phyloP scores from a whole-genome alignment of 2,797 vertebrate species.

The Cynodonichthys magdalenae region DNA sequence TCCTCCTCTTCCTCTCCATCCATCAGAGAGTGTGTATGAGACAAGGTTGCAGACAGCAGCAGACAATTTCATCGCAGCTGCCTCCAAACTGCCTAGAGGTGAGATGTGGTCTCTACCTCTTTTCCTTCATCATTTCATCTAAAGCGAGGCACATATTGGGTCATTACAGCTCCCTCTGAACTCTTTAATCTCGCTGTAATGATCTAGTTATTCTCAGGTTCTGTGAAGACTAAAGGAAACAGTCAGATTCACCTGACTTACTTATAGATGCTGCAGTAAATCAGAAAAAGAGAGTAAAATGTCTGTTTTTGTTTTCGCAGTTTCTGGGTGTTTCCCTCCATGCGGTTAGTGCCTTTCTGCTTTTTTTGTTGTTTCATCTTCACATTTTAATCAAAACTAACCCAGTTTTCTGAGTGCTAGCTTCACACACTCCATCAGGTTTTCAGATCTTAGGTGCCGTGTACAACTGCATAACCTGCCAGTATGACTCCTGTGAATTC shows the following conservation, averaged over 20 bases:
- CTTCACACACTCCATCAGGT: conserved; percentile 54
- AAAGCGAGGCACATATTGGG: conserved; percentile 45
- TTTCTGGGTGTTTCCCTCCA: conserved; percentile 81
- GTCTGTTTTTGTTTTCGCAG: conserved; percentile 63
- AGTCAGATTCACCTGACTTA: conserved; percentile 25
- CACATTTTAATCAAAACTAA: neutral
- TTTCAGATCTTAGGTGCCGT: conserved; percentile 68
- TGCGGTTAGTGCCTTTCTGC: conserved; percentile 80
- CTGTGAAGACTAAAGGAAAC: conserved; percentile 28
- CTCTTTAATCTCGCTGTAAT: conserved; percentile 52
- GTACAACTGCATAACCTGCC: conserved; percentile 77
- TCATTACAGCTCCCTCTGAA: conserved; percentile 65
- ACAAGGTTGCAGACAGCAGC: conserved; percentile 72
- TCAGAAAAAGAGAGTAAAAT: conserved; percentile 15
- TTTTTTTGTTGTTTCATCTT: neutral
- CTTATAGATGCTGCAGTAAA: conserved; percentile 4
- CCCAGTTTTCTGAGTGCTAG: neutral
- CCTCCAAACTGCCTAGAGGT: conserved; percentile 83
- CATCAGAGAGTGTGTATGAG: conserved; percentile 75
- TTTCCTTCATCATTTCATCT: conserved; percentile 66
- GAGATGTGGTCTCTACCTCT: conserved; percentile 55
- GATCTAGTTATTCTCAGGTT: conserved; percentile 47
- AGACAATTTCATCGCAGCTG: conserved; percentile 77
- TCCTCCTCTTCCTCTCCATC: conserved; percentile 36
- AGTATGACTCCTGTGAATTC: conserved; percentile 75